phyloP scores from a whole-genome alignment of 1,140 invertebrate genomes.

The Diuraphis noxia region DNA sequence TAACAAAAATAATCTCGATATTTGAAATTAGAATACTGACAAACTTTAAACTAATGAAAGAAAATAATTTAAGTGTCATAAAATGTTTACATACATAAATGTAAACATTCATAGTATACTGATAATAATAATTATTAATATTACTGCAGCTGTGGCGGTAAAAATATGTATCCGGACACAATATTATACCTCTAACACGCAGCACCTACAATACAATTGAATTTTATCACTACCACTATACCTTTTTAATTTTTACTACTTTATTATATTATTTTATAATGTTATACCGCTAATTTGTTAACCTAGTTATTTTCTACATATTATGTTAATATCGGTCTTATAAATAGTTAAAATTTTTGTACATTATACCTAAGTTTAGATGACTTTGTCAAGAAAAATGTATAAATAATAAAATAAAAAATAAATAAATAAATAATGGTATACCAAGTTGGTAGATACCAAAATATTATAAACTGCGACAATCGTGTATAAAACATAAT shows the following conservation, averaged over 20 bases:
- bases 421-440: too few relatives aligned
- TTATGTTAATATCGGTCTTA: too few relatives aligned
- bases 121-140: neutral
- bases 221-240: neutral
- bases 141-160: neutral
- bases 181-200: neutral
- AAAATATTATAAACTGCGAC: neutral
- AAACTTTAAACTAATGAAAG: neutral
- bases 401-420: too few relatives aligned
- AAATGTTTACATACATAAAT: neutral
- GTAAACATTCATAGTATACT: neutral
- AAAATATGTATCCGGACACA: neutral
- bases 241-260: neutral
- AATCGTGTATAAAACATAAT: neutral
- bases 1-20: neutral
- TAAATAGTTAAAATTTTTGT: too few relatives aligned
- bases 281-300: too few relatives aligned
- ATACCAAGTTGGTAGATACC: neutral
- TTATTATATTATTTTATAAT: too few relatives aligned
- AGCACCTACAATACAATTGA: neutral
- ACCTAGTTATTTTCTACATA: too few relatives aligned
- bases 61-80: neutral
- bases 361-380: too few relatives aligned
- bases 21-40: neutral
- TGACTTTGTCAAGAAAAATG: too few relatives aligned